Conservation (phyloP, 2,113 vertebrate genomes). For the Tetraodon nigroviridis region DNA sequence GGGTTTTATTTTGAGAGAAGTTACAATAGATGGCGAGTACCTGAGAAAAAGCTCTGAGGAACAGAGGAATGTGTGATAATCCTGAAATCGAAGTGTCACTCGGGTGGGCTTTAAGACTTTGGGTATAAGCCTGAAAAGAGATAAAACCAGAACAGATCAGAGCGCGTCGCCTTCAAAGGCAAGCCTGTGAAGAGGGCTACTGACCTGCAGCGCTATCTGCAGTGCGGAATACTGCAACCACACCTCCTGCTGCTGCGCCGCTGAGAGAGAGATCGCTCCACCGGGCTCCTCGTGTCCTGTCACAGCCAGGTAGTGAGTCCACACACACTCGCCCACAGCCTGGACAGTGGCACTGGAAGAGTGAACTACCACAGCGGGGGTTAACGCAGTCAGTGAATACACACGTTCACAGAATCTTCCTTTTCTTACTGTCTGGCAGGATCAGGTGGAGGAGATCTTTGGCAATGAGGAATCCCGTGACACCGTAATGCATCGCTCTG, state of each 20-base stretch:
- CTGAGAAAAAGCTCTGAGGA: conserved; percentile 72
- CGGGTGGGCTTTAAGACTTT: conserved; percentile 46
- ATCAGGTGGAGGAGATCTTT: conserved; percentile 74
- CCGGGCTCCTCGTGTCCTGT: conserved; percentile 33
- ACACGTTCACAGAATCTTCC: not conserved
- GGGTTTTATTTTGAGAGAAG: too few relatives aligned
- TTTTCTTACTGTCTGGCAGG: conserved; percentile 68
- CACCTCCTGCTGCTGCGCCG: conserved; percentile 64
- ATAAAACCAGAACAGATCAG: not conserved
- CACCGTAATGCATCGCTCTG: conserved; percentile 75
- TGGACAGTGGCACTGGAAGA: conserved; percentile 50
- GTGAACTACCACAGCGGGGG: conserved; percentile 51
- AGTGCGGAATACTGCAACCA: conserved; percentile 76
- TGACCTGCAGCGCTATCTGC: conserved; percentile 69
- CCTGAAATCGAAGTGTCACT: conserved; percentile 67
- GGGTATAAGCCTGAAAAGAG: conserved; percentile 66
- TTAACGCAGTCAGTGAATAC: not conserved
- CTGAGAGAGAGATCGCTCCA: conserved; percentile 35
- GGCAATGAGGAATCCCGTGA: conserved; percentile 67
- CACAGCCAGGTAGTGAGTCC: conserved; percentile 61
- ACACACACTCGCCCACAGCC: conserved; percentile 64
- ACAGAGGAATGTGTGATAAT: conserved; percentile 60
- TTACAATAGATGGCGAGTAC: conserved; percentile 38
- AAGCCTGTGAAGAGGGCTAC: conserved; percentile 4
- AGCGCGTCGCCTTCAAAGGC: too few relatives aligned